Conservation (phyloP, 2,797 vertebrate genomes). For the Enteromius fasciolatus region DNA sequence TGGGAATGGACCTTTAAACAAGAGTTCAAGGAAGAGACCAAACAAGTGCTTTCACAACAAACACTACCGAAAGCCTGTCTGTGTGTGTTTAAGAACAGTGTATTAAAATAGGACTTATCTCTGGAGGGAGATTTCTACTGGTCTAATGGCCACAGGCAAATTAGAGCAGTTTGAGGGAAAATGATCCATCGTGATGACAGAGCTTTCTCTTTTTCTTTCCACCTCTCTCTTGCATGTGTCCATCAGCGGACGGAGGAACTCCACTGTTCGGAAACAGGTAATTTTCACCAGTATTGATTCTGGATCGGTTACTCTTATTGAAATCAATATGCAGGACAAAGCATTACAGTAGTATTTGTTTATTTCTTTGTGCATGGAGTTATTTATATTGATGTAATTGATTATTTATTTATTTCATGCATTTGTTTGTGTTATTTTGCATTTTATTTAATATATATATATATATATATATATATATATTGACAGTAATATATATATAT, state of each 20-base stretch:
- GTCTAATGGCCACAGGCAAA: conserved; percentile 44
- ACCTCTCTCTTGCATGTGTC: conserved; percentile 15
- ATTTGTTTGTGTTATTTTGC: not conserved
- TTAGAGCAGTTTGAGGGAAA: conserved; percentile 38
- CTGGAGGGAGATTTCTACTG: conserved; percentile 58
- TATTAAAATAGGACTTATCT: conserved; percentile 71
- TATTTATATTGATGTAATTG: not conserved
- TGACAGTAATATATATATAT: not conserved
- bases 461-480: no score
- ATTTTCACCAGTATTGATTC: conserved; percentile 62
- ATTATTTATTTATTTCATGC: not conserved
- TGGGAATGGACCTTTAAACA: conserved; percentile 32
- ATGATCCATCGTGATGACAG: conserved; percentile 70
- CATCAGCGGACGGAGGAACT: conserved; percentile 85
- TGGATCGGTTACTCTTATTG: not conserved
- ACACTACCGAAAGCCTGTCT: not conserved
- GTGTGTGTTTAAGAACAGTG: conserved; percentile 58
- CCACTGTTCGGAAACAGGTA: conserved; percentile 94
- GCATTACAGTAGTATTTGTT: not conserved
- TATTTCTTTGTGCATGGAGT: not conserved
- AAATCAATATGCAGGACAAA: not conserved
- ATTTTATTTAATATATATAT: not conserved
- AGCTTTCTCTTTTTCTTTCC: conserved; percentile 54
- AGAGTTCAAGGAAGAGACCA: conserved; percentile 32
- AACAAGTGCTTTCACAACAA: conserved; percentile 14